Conservation (phyloP, 2,113 vertebrate genomes). For the Megaceryle torquata region DNA sequence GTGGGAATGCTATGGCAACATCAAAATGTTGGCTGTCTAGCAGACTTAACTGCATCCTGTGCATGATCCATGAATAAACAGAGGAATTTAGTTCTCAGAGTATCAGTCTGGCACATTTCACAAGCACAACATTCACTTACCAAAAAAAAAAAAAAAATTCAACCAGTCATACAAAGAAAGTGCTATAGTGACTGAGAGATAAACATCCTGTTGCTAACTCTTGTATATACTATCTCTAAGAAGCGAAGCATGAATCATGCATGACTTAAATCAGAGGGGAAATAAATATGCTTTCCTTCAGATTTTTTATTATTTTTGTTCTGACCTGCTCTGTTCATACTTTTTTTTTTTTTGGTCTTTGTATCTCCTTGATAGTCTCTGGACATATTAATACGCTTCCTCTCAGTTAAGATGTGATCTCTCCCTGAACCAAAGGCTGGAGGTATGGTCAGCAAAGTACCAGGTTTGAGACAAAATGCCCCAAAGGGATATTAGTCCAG, state of each 20-base stretch:
- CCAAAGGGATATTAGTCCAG: not conserved
- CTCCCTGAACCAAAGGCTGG: not conserved
- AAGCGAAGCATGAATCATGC: not conserved
- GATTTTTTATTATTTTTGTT: not conserved
- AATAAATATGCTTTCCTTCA: not conserved
- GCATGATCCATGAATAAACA: slow-evolving; percentile 57
- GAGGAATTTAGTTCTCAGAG: slow-evolving; percentile 32
- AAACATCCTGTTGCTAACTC: not conserved
- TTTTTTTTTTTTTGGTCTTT: not conserved
- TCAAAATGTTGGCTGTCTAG: slow-evolving; percentile 52
- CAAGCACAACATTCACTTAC: slow-evolving; percentile 11
- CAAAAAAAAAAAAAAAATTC: not conserved
- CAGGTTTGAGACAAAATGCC: not conserved
- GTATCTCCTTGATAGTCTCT: not conserved
- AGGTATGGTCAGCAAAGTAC: not conserved
- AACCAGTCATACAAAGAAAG: slow-evolving; percentile 4
- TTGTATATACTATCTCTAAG: not conserved
- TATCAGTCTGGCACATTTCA: slow-evolving; percentile 66
- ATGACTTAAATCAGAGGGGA: not conserved
- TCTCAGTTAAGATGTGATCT: not conserved
- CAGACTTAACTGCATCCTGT: slow-evolving; percentile 48
- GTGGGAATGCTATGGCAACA: slow-evolving; percentile 55
- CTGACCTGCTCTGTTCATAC: not conserved
- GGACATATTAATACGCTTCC: not conserved
- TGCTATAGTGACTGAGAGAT: not conserved